A percentile compares a stretch with the other conserved stretches of the same genome.
These are phyloP conservation scores for Diprion similis DNA, from an alignment of 1,140 invertebrate genomes.

Conservation along the genomic window DNA sequence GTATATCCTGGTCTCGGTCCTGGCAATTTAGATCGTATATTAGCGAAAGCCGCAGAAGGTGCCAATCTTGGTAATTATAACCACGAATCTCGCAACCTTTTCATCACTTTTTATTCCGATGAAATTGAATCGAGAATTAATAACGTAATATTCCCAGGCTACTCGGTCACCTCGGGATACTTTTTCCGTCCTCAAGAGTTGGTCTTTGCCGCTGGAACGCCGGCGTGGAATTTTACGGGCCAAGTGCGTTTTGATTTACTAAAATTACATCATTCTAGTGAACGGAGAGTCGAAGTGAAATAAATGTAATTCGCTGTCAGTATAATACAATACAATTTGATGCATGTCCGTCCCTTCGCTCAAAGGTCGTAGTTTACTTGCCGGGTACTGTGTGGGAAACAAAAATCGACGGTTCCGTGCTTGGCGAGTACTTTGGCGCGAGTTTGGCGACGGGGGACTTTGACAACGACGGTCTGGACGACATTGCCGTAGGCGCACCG, in stretches of 20 bases:
- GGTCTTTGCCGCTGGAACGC: conserved; percentile 65
- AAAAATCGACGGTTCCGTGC: conserved; percentile 63
- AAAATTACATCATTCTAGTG: neutral
- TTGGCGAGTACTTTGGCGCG: conserved; percentile 81
- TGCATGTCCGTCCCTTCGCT: conserved; percentile 39
- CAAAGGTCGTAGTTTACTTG: conserved; percentile 30
- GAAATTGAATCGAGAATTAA: neutral
- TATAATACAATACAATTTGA: conserved; percentile 35
- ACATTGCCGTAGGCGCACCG: conserved; percentile 82
- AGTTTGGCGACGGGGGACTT: conserved; percentile 73
- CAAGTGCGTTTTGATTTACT: conserved; percentile 31
- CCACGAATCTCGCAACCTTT: neutral
- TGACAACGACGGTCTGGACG: conserved; percentile 73
- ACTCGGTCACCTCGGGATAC: conserved; percentile 65
- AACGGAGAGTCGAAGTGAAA: neutral
- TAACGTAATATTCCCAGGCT: conserved; percentile 55
- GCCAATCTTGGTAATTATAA: neutral
- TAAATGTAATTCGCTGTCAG: conserved; percentile 15
- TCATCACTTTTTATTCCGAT: neutral
- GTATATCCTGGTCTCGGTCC: too few relatives aligned
- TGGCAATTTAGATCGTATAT: neutral
- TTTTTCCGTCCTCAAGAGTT: conserved; percentile 52
- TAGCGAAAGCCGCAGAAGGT: neutral
- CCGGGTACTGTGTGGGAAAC: conserved; percentile 25
- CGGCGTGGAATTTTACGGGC: conserved; percentile 59